Evolutionary conservation across 2,797 vertebrate species (phyloP), one percentile per base, ranked within the genome.

Genomic region (Bovichtus diacanthus): DNA sequence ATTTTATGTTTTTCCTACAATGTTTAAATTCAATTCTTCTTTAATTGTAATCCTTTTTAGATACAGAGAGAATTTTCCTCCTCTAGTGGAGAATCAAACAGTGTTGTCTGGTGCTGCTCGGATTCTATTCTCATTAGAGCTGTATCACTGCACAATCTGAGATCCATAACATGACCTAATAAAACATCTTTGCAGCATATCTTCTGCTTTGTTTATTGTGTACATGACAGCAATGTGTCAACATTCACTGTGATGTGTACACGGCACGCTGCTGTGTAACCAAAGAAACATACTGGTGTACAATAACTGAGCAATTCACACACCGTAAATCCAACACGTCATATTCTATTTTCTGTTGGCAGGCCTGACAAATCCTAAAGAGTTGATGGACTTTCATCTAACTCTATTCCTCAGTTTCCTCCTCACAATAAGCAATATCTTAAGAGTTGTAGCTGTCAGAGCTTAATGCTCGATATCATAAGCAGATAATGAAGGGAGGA

Each of bases 401-500:
- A 34, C 31, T 8, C 1, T 34, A 7, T 34, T 34, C 34, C 31
- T 34, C 31, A 34, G 7, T 34, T 6, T 34, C 9, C 31, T 34
- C 31, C 31, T 34, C 31, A 34, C 31, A 7, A 34, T 34, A 31
- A 27, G 27, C 27, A 27, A 27, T 27, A 5, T 27, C 5, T 34
- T 31, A 34, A n/a, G 31, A 78, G 78, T 67, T 68, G 21, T 59
- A 74, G 76, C 78, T 81, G 72, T 79, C 80, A 68, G 62, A 81
- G 65, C 41, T 23, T 69, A 80, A 79, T 67, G 63, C 63, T 67
- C 41, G 12, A 83, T 80, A 85, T 73, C 46, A 39, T 64, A 59
- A 67, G 75, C 64, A 68, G 67, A 84, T 81, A 81, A 81, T 70
- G 56, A 85, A 64, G 61, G 44, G 72, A 76, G 21, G 62, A 70